Conservation (phyloP, 2,888 invertebrate species). For the Oscheius onirici region DNA sequence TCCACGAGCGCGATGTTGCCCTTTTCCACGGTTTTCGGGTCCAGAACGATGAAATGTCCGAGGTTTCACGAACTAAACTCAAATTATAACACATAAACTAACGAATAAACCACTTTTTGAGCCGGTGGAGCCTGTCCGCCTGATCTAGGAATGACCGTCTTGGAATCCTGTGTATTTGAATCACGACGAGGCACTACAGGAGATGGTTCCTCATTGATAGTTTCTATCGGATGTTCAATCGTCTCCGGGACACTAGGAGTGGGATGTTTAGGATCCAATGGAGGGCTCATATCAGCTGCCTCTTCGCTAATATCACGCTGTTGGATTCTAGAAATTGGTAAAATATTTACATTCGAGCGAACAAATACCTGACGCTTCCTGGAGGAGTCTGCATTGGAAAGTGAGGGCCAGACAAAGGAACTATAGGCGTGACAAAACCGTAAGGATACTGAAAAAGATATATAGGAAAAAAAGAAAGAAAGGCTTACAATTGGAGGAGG, state of each 20-base stretch:
- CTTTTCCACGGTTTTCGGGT: too few relatives aligned
- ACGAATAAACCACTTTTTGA: too few relatives aligned
- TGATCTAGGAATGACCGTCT: too few relatives aligned
- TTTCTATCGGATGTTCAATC: slow-evolving; percentile 7
- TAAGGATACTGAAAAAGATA: background rate
- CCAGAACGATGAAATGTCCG: too few relatives aligned
- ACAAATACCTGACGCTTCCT: background rate
- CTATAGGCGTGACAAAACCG: background rate
- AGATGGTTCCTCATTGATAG: slow-evolving; percentile 14
- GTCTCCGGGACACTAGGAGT: background rate
- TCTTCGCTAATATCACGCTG: background rate
- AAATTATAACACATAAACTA: too few relatives aligned
- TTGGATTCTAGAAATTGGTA: slow-evolving; percentile 2
- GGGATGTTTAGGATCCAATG: slow-evolving; percentile 22
- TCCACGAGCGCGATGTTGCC: too few relatives aligned
- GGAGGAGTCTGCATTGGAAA: background rate
- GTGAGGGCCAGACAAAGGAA: background rate
- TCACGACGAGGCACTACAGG: background rate
- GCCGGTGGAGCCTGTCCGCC: too few relatives aligned
- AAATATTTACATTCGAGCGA: background rate
- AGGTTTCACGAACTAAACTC: too few relatives aligned
- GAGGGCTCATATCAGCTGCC: slow-evolving; percentile 7
- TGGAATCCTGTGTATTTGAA: too few relatives aligned
- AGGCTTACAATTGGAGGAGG: slow-evolving; percentile 7
- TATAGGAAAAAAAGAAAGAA: background rate